These are phyloP conservation scores for Melanerpes aurifrons DNA, from an alignment of 2,113 vertebrate genomes.

Conservation along the genomic window DNA sequence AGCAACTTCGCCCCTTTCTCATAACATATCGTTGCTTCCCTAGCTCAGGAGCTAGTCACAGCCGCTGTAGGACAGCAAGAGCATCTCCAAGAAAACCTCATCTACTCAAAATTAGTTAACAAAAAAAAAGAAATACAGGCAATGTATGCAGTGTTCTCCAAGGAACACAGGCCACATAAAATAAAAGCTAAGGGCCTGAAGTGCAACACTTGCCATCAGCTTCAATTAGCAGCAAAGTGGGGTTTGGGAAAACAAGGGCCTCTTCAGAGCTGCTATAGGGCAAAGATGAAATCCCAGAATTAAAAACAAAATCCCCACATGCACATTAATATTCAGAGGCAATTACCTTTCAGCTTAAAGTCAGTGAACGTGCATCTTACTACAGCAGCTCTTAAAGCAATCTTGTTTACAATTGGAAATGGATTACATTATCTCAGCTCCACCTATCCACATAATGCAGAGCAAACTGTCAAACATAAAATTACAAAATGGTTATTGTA, in stretches of 20 bases:
- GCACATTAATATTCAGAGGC: slow-evolving; percentile 67
- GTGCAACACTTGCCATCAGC: slow-evolving; percentile 10
- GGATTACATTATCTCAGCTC: slow-evolving; percentile 63
- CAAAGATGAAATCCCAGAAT: slow-evolving; percentile 64
- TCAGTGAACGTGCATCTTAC: slow-evolving; percentile 53
- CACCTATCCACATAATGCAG: slow-evolving; percentile 61
- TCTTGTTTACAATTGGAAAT: slow-evolving; percentile 63
- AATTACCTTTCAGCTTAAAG: slow-evolving; percentile 65
- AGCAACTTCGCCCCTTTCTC: background rate
- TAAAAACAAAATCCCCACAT: slow-evolving; percentile 61
- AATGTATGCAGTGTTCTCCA: background rate
- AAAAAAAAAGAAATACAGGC: background rate
- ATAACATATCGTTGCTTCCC: background rate
- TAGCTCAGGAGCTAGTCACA: background rate
- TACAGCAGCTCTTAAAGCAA: slow-evolving; percentile 70
- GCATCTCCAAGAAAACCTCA: background rate
- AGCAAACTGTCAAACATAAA: slow-evolving; percentile 66
- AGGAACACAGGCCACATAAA: background rate
- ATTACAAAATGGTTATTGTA: slow-evolving; percentile 67
- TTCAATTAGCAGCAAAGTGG: slow-evolving; percentile 46
- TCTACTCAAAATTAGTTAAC: background rate
- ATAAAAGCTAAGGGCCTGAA: slow-evolving; percentile 12
- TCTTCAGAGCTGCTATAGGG: slow-evolving; percentile 51
- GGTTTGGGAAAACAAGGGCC: slow-evolving; percentile 51
- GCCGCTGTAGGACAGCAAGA: background rate